Base-by-base conservation (phyloP, 2,888 invertebrate species). In the Petrophora chlorosata region DNA sequence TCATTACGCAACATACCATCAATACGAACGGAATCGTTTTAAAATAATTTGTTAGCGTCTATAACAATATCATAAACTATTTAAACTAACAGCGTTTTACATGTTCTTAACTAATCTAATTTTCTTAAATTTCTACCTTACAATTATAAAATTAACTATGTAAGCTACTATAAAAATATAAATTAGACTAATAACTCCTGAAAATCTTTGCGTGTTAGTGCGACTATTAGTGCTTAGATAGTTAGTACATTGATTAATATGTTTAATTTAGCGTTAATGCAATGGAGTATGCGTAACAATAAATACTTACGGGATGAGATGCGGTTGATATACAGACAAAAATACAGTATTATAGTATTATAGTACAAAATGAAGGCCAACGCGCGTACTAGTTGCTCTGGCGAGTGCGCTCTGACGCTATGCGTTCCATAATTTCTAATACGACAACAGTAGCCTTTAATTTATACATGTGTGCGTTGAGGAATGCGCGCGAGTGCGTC, bases 21-120 rank as follows among this genome's bases (percentile, higher is more conserved):
- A 53, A 47, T 45, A 47, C 38, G 50, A 58, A 53, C 47, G 52
- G 50, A 55, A 58, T 58, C 35, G 38, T 53, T 56, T 34, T 36
- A 49, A 22, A 44, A 38, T 23, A 40, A 43, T 36, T 35, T 32
- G 35, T 36, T 35, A 36, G 34, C 38, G 23, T 10, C 5, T 9
- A 46, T 26, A 25, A 44, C 26, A 50, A 38, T 9, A 33, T 22
- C 26, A 15, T 15, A 30, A 30, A 8, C 5, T n/a, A n/a, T n/a
- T n/a, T n/a, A n/a, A n/a, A n/a, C n/a, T n/a, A 10, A 25, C 26
- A 39, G 22, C 22, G 14, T 36, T 42, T 32, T n/a, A n/a, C n/a
- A n/a, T n/a, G n/a, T n/a, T n/a, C n/a, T 36, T n/a, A 36, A 42
- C 39, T 42, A 46, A 49, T 43, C 26, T 16, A 52, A 47, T 23